Base-by-base conservation (phyloP, 2,888 invertebrate species). In the Epinotia bilunana region DNA sequence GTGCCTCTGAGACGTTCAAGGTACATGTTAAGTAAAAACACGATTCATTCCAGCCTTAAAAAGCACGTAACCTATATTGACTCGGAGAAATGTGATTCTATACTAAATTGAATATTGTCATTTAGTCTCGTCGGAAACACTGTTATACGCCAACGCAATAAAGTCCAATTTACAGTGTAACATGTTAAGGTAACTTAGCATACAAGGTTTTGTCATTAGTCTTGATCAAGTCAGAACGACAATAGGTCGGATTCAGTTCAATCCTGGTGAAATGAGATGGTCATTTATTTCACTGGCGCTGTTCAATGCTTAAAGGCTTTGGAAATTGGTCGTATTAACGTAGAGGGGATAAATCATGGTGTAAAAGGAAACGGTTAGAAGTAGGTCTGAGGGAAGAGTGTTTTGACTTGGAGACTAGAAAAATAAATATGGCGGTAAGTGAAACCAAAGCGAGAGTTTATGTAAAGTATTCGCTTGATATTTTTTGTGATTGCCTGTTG, bases 141-240 rank as follows among this genome's bases (percentile, higher is more conserved):
- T 7, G 39, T 60, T 43, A 28, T 64, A 16, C 6, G 4, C 9
- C 74, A 16, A 43, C 16, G 64, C 28, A 74, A 71, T 71, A 74
- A 70, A 60, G 70, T 71, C 53, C 70, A 71, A 58, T 64, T 58
- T 39, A 55, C 62, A 43, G 13, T 46, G 28, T 20, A 28, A 60
- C 49, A 7, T 16, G 23, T 55, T 28, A 53, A 71, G 65, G 71
- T 75, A 75, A 67, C 75, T 71, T 74, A 58, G 75, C 72, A 75
- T 75, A 72, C 72, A 61, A 63, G 58, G 74, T 62, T 57, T 73
- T 20, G 76, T 81, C 85, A 89, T 89, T 87, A 88, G 79, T 89
- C 86, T 84, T 85, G 83, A 88, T 87, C 87, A 88, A 80, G 81
- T 82, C 78, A 76, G 71, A 76, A 78, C 80, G 84, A 87, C 86